Base-by-base conservation (phyloP, 2,113 vertebrate species). In the Echinops telfairi region DNA sequence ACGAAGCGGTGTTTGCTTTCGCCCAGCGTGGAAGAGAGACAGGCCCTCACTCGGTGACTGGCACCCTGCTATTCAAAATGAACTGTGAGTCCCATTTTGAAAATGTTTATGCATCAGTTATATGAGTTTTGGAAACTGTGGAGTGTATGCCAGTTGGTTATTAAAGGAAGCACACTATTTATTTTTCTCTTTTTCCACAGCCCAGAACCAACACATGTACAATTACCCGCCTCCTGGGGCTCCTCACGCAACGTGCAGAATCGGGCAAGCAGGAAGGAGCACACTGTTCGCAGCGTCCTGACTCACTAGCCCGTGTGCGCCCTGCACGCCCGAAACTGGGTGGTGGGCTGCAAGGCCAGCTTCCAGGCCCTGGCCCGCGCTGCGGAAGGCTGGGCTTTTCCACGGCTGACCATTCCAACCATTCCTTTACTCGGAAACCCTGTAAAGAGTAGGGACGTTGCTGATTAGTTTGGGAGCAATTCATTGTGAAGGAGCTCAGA, bases 161-260 rank as follows among this genome's bases (percentile, higher is more conserved):
- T 25, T 80, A 70, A 33, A 23, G 57, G 29, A 81, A 33, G 27
- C 58, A 64, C 53, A 23, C 3, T 17, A 3, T 16, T 60, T 29
- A n/a, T 33, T 20, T 38, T 77, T 6, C 31, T 57, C 43, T 38
- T 57, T 73, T 25, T 38, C 71, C 75, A 40, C n/a, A 86, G 82
- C 25, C 43, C 31, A 64, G 83, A 78, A 70, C 83, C 25, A 7
- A 27, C 9, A 5, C 1, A 10, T 1, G 25, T 6, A 0, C 4
- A 23, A 3, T 17, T 2, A 14, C 7, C 9, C 0, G 3, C 6
- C 27, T 47, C 33, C 16, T 9, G 1, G 0, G 2, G 3, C 14
- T 9, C 2, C 33, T 29, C 43, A 9, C 0, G 4, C 0, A 29
- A 68, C 31, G 8, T 1, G 1, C 17, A 6, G 9, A 2, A 6